Base-by-base conservation (phyloP, 1,140 invertebrate genomes). In the Sitophilus oryzae region DNA sequence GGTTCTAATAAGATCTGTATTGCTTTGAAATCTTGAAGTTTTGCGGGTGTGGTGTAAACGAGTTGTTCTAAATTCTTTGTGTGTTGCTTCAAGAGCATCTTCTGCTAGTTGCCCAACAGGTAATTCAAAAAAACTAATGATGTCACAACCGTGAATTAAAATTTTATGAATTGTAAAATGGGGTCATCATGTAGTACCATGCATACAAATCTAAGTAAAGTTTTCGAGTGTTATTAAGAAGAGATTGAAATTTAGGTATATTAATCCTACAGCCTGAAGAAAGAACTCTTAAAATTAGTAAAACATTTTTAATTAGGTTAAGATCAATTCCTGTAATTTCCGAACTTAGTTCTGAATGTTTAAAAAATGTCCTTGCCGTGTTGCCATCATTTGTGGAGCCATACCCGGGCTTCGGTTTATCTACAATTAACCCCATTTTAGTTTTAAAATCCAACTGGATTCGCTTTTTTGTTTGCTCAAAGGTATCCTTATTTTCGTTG, bases 311-410 rank as follows among this genome's bases (percentile, higher is more conserved):
- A 11, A 47, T 34, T 34, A 10, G 16, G 16, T 47, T 36, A 11
- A 30, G 23, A 15, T 47, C 45, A 14, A 47, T 36, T 36, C 45
- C 45, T 47, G 9, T 47, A n/a, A 47, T 30, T 15, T 47, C n/a
- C 2, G 45, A 5, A 47, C 45, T 36, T 34, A 47, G 15, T 34
- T 47, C 25, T 30, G 45, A 16, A 30, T 47, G 8, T 14, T 11
- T 10, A 36, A 47, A 47, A 36, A 47, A 47, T 6, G n/a, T n/a
- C 30, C 21, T 47, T 14, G 45, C 45, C 16, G 45, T 30, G 15
- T 47, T 47, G 3, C 45, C 45, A 16, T 47, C 45, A 15, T 47
- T 47, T 36, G 45, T 43, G 41, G 18, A 18, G 16, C 42, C 42
- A 18, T 45, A 45, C 9, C 19, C 20, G 4, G 20, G 20, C 20